Base-by-base conservation (phyloP, 1,140 invertebrate species). In the Melipona quadrifasciata region DNA sequence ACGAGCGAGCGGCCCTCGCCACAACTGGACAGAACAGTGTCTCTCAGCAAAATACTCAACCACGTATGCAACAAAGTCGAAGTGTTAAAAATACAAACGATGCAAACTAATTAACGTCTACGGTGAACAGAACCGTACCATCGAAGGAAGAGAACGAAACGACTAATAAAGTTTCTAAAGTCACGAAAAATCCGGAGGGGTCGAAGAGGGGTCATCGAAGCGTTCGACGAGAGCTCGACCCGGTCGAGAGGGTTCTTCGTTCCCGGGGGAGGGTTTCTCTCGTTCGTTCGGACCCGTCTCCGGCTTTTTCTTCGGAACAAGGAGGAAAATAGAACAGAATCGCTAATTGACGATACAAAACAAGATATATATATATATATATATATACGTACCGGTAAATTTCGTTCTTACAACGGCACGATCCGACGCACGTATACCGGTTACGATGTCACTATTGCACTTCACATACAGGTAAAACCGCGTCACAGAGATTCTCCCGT, bases 371-470 rank as follows among this genome's bases (percentile, higher is more conserved):
- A 3, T 39, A 6, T 39, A 39, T 39, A 39, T 39, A 8, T 39
- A 39, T 39, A 39, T 39, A 65, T 82, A 86, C 57, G 80, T 86
- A 82, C 72, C 84, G 76, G 53, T 57, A 65, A 79, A 79, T 17
- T 39, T 39, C 77, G 57, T 53, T 79, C 77, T 86, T 70, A 77
- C 24, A 73, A 61, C 24, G 61, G 77, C 34, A 74, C 34, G 47
- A 65, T 67, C 86, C 68, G 67, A 65, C 31, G 65, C n/a, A 70
- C n/a, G 53, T 27, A 31, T 27, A 71, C 53, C 65, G 34, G 34
- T 65, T 70, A 51, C 21, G 83, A 61, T n/a, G 53, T 82, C 83
- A 72, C 58, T 79, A 89, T 88, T 89, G 87, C 87, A 89, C 72
- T 88, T 77, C 74, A 87, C 51, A 68, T 70, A 78, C 39, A 34